Base-by-base conservation (phyloP, 2,888 invertebrate genomes). In the Gandaritis pyraliata region DNA sequence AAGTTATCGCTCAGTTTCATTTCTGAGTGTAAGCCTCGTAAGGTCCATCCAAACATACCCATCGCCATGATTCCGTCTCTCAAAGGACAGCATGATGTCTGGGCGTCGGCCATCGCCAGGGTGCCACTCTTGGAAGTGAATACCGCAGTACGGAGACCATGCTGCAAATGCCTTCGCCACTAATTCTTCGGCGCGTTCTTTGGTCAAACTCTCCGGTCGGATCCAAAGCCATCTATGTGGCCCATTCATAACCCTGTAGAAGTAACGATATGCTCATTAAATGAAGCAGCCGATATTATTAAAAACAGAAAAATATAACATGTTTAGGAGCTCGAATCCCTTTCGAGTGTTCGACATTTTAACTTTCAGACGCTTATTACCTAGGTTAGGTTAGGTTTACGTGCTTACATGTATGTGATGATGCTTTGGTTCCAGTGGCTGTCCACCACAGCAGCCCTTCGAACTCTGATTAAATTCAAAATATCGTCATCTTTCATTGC, bases 71-170 rank as follows among this genome's bases (percentile, higher is more conserved):
- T 13, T 7, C 8, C 13, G 11, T 0, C 29, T 18, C 13, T 23
- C 46, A 36, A 55, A 55, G 10, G 47, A 47, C 10, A 55, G n/a
- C 29, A 23, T 47, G 36, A 55, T 55, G 46, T 54, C 54, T 11
- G 54, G 18, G 8, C 33, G 33, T 10, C 7, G 33, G 10, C 5
- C 8, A 1, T 18, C 12, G 7, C n/a, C 23, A 45, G 11, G 7
- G 36, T 23, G 1, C 36, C 33, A 43, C 33, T n/a, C 13, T 12
- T n/a, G 3, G 36, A 54, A 54, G 16, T 5, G 4, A 5, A 54
- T n/a, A 15, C 13, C 36, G 10, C 46, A 23, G 36, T 55, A 38
- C 38, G 54, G 54, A 38, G 46, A 13, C 54, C 54, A 23, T 38
- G 36, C 15, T 46, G 54, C 38, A 13, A 54, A 43, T 11, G 54